Evolutionary conservation across 2,113 vertebrate species (phyloP).

Genomic region (Cyprinus carpio): DNA sequence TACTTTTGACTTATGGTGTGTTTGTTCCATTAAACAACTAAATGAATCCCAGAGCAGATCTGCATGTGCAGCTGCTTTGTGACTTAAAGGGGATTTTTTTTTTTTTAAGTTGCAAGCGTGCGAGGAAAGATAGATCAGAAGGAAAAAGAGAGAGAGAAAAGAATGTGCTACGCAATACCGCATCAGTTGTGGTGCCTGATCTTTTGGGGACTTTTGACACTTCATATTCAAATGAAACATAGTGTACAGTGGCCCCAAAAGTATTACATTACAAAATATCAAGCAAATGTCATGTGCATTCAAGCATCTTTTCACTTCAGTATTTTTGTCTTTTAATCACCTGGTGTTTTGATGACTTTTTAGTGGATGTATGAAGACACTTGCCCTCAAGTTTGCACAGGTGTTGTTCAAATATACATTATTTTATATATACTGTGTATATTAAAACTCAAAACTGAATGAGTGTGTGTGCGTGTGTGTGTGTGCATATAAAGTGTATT

Average conservation of each 20-base stretch:
- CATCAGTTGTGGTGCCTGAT: background rate
- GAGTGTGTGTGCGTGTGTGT: no score
- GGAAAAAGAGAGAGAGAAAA: background rate
- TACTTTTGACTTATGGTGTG: background rate
- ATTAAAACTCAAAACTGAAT: background rate
- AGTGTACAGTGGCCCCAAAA: background rate
- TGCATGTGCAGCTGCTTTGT: background rate
- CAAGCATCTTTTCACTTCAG: background rate
- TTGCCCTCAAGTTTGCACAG: background rate
- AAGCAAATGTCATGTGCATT: background rate
- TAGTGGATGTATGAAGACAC: background rate
- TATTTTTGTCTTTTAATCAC: background rate
- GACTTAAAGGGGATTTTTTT: background rate
- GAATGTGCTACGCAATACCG: background rate
- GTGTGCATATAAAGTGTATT: background rate
- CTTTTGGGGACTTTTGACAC: conserved; percentile 27
- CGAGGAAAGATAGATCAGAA: conserved; percentile 7
- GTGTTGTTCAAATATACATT: background rate
- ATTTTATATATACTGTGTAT: background rate
- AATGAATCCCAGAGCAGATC: conserved; percentile 11
- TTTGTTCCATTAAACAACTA: background rate
- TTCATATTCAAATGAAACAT: background rate
- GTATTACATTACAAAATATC: background rate
- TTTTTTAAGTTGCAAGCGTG: background rate
- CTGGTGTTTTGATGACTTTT: background rate